These are phyloP conservation scores for Ophraella communa DNA, from an alignment of 2,888 invertebrate genomes.

Conservation along the genomic window DNA sequence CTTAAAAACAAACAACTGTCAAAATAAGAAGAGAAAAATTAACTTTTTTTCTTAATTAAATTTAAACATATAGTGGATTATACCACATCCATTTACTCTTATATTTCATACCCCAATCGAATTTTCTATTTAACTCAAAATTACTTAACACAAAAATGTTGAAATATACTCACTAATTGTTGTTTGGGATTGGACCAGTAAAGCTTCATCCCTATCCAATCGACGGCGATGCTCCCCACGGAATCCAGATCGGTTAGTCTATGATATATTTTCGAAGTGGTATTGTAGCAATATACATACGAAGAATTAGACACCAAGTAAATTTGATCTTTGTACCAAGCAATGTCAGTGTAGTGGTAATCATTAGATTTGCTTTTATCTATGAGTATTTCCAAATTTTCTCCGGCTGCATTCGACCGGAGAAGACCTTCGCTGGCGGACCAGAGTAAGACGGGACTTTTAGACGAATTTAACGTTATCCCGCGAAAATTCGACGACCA, in stretches of 20 bases:
- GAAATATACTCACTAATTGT: slow-evolving; percentile 73
- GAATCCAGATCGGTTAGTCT: slow-evolving; percentile 71
- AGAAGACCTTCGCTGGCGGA: slow-evolving; percentile 77
- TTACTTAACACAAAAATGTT: too few species aligned
- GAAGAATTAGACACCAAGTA: slow-evolving; percentile 72
- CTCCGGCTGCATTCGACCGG: slow-evolving; percentile 83
- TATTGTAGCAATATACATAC: slow-evolving; percentile 74
- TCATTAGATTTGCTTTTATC: slow-evolving; percentile 64
- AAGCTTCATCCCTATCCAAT: slow-evolving; percentile 88
- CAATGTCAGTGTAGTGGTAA: slow-evolving; percentile 71
- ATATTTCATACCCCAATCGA: too few species aligned
- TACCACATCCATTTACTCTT: too few species aligned
- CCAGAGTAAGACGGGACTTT: slow-evolving; percentile 74
- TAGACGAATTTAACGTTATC: slow-evolving; percentile 69
- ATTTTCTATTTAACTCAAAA: too few species aligned
- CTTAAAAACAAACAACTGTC: too few species aligned
- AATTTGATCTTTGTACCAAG: slow-evolving; percentile 78
- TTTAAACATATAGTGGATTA: too few species aligned
- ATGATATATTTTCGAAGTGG: slow-evolving; percentile 65
- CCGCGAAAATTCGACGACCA: slow-evolving; percentile 67
- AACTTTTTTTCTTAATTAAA: too few species aligned
- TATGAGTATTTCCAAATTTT: slow-evolving; percentile 73
- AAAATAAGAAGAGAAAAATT: too few species aligned
- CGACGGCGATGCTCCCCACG: slow-evolving; percentile 82
- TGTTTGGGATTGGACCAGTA: slow-evolving; percentile 91